Conservation (phyloP, 2,113 vertebrate genomes). For the Thryonomys swinderianus region DNA sequence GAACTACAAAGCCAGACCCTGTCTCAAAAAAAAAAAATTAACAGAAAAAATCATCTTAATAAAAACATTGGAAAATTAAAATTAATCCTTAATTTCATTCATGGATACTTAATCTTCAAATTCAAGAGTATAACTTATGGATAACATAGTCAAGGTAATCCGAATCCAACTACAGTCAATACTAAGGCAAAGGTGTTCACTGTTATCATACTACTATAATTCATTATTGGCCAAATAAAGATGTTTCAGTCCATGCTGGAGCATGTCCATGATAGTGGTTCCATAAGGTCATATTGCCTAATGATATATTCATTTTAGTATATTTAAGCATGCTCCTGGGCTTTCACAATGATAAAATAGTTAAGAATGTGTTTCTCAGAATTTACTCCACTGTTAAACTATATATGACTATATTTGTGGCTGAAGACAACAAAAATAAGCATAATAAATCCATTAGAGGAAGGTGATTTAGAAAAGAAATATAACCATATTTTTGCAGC, state of each 20-base stretch:
- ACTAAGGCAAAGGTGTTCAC: background rate
- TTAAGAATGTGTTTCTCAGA: background rate
- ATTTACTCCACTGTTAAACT: background rate
- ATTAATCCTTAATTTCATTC: background rate
- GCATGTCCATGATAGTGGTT: background rate
- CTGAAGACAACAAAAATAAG: background rate
- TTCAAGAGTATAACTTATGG: background rate
- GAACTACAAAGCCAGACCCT: no score
- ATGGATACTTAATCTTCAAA: background rate
- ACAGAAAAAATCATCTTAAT: background rate
- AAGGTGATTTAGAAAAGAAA: background rate
- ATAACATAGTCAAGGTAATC: background rate
- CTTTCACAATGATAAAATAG: no score
- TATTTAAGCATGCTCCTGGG: background rate
- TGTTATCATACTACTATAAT: background rate
- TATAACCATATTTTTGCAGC: background rate
- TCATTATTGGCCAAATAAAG: background rate
- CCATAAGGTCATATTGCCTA: background rate
- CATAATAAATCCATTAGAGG: background rate
- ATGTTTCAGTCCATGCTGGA: background rate
- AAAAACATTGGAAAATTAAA: background rate
- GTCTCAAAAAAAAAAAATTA: no score
- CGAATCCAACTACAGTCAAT: background rate
- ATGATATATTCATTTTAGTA: background rate
- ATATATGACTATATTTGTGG: background rate